phyloP scores from a whole-genome alignment of 2,113 vertebrate genomes.

The Salvelinus fontinalis region DNA sequence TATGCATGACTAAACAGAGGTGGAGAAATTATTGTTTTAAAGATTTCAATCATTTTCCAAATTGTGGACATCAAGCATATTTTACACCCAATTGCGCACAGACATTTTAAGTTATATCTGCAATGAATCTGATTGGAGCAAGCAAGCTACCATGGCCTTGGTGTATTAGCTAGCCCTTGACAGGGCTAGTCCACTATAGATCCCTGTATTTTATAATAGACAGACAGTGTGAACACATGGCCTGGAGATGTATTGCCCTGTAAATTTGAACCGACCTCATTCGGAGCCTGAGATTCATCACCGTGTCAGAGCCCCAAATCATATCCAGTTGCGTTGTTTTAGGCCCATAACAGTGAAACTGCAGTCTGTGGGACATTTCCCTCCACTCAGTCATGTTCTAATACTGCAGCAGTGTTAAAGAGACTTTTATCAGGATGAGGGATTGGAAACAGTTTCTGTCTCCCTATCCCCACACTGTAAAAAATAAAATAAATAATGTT shows the following conservation, averaged over 20 bases:
- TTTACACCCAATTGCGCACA: too few species aligned
- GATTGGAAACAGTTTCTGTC: too few species aligned
- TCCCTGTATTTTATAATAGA: constrained; percentile 4
- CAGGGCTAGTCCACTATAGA: neutral
- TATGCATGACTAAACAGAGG: too few species aligned
- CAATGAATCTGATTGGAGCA: neutral
- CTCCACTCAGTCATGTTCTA: neutral
- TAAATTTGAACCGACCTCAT: neutral
- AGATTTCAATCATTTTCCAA: too few species aligned
- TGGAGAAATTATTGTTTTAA: too few species aligned
- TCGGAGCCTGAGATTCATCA: neutral
- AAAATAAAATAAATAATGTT: fast-evolving
- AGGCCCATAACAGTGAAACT: neutral
- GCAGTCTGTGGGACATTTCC: too few species aligned
- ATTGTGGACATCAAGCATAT: too few species aligned
- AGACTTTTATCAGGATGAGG: too few species aligned
- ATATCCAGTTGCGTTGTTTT: neutral
- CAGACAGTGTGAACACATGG: neutral
- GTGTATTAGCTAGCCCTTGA: neutral
- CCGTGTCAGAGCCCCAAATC: neutral
- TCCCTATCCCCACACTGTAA: too few species aligned
- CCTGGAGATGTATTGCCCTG: neutral
- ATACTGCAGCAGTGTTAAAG: neutral
- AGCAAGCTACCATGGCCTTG: neutral
- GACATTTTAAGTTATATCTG: neutral